These are phyloP conservation scores for Mus spretus DNA, from an alignment of 2,797 vertebrate species.

Conservation along the genomic window DNA sequence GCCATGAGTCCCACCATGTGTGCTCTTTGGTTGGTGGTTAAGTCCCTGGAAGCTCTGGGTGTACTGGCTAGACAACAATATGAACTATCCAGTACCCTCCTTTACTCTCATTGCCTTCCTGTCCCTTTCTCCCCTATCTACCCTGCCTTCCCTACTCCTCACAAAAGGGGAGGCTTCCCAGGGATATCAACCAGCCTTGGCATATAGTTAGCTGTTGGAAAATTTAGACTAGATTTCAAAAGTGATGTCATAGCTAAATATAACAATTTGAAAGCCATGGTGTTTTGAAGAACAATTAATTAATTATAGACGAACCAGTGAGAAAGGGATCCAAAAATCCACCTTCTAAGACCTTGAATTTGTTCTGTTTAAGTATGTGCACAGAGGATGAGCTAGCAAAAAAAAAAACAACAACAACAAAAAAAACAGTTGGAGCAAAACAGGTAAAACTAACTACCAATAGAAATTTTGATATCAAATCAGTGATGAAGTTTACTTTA, in stretches of 20 bases:
- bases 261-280: not conserved
- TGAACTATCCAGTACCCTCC: too few relatives aligned
- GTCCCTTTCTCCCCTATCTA: not conserved
- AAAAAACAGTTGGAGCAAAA: constrained; percentile 1
- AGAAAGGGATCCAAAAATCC: not conserved
- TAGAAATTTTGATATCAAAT: not conserved
- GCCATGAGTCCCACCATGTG: too few relatives aligned
- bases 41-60: too few relatives aligned
- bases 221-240: constrained; percentile 26
- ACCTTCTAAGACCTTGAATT: not conserved
- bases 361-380: not conserved
- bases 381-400: constrained; percentile 11
- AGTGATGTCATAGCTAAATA: not conserved
- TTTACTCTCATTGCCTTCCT: not conserved
- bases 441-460: not conserved
- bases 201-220: not conserved
- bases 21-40: too few relatives aligned
- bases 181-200: not conserved
- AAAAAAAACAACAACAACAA: too few relatives aligned
- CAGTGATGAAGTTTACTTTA: constrained; percentile 21
- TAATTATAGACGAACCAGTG: not conserved
- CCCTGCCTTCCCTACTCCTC: not conserved
- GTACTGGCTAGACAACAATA: too few relatives aligned
- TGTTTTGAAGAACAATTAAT: not conserved
- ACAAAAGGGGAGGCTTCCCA: not conserved